Conservation (phyloP, 2,797 vertebrate genomes). For the Acrossocheilus fasciatus region DNA sequence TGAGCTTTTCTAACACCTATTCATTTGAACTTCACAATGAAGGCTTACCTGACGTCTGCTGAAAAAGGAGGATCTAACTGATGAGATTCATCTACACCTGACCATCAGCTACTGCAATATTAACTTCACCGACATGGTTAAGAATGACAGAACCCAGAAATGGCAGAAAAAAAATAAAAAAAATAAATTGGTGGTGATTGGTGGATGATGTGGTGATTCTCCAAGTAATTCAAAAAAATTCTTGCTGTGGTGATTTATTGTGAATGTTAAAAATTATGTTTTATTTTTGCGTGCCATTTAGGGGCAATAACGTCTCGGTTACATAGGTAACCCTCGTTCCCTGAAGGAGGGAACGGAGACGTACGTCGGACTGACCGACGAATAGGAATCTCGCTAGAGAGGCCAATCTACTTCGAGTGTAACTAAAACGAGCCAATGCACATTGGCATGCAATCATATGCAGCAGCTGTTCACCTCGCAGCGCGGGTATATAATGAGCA, state of each 20-base stretch:
- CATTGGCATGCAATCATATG: too few species aligned
- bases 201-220: neutral
- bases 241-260: neutral
- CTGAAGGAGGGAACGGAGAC: too few species aligned
- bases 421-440: too few species aligned
- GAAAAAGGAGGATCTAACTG: constrained; percentile 5
- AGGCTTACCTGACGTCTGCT: neutral
- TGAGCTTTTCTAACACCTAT: constrained; percentile 58
- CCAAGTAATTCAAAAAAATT: neutral
- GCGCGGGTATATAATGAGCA: too few species aligned
- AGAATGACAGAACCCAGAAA: neutral
- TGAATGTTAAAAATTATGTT: neutral
- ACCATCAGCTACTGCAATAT: neutral
- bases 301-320: neutral
- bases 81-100: neutral
- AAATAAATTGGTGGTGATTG: neutral
- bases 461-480: too few species aligned
- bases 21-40: constrained; percentile 35
- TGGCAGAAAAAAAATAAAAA: neutral
- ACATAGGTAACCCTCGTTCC: too few species aligned
- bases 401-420: too few species aligned
- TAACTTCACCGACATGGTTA: neutral
- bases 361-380: too few species aligned
- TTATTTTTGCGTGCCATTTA: neutral
- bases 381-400: too few species aligned